Base-by-base conservation (phyloP, 2,888 invertebrate species). In the Coelogynopora nodosa region DNA sequence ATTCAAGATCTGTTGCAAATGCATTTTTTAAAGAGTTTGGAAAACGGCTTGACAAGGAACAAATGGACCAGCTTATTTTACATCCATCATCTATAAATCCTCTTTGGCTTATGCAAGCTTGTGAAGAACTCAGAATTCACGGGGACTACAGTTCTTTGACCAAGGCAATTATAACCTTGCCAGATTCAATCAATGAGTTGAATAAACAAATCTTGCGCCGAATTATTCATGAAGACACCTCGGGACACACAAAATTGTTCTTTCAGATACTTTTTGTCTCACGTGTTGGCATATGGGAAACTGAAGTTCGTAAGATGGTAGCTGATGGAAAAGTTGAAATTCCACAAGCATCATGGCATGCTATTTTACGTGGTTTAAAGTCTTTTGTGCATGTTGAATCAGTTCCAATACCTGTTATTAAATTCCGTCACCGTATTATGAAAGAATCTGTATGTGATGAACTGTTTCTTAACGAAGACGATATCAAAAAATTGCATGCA, bases 21-120 rank as follows among this genome's bases (percentile, higher is more conserved):
- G 23, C 49, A 30, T 87, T 67, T 23, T 74, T 89, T 30, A 86
- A 84, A 0, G 82, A 67, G 31, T 88, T 84, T 67, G 84, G 87
- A 82, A 90, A 89, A 85, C 88, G 88, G 30, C 88, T 92, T 87
- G 89, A 90, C 18, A 88, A 86, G 0, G 87, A 88, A 1, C 91
- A 91, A 89, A 87, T 90, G 88, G 88, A 88, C 0, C 86, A 88
- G n/a, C 88, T 92, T 67, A 86, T 91, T 85, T 84, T 87, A 18
- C 91, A 91, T 82, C 86, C 88, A 26, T 90, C 90, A 0, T 90
- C 91, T 0, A 89, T 90, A 67, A 92, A 91, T 88, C 91, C 91
- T 0, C 89, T 92, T 13, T 92, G 92, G 92, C 88, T 92, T 87
- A 89, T 90, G 27, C 89, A 91, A n/a, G 91, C 91, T 0, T 91